Base-by-base conservation (phyloP, 2,797 vertebrate genomes). In the Pelochelys cantorii region DNA sequence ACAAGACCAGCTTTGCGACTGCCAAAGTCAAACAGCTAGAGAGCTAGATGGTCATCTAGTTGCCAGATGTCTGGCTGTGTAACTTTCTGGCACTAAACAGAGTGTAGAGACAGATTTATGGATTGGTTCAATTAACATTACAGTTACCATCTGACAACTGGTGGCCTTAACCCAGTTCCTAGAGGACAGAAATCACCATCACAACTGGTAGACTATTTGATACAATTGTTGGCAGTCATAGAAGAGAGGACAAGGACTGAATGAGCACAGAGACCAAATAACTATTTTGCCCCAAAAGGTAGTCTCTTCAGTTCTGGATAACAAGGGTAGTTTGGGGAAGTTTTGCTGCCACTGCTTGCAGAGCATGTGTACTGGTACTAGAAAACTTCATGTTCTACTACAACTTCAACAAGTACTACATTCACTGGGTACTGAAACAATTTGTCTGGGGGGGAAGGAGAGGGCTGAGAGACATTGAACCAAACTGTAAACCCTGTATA, bases 81-180 rank as follows among this genome's bases (percentile, higher is more conserved):
- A 98, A 96, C 95, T 97, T 95, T 95, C 95, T 98, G 98, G 98
- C 98, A 98, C 94, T 95, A 91, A 95, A 88, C 94, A 93, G 96
- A 96, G 95, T 92, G 91, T 86, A 91, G 95, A 98, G 96, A 95
- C 97, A 98, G 96, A 97, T 98, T 98, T 98, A 97, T 97, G 97
- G 97, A 97, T 93, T 97, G 97, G 95, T 97, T 98, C 98, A 98
- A 98, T 98, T 98, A 98, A 97, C 97, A 95, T 98, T 97, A 97
- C 97, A 98, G 98, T 98, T 97, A 98, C 97, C 98, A 98, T 98
- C 98, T 98, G 98, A 98, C 98, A 98, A 98, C 97, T 96, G 94
- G 97, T 98, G 71, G 97, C 96, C 95, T 93, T 96, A 75, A 91
- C 96, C 98, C 97, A 97, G 97, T 92, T 98, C 97, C 97, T 97